Conservation (phyloP, 2,797 vertebrate genomes). For the Lepilemur ruficaudatus region DNA sequence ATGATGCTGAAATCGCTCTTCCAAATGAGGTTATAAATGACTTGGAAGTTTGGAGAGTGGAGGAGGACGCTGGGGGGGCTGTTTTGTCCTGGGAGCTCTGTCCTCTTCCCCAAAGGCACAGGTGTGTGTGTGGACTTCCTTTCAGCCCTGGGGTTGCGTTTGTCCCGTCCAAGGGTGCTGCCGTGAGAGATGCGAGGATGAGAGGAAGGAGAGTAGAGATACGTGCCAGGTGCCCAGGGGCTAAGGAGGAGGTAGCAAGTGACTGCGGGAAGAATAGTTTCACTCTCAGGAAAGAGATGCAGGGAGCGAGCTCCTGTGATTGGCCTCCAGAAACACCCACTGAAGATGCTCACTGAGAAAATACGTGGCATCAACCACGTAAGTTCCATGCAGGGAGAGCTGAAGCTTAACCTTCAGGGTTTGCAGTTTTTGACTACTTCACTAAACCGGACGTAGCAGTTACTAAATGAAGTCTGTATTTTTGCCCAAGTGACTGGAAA, state of each 20-base stretch:
- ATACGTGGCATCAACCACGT: not conserved
- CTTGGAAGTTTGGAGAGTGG: not conserved
- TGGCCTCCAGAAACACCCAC: too few species aligned
- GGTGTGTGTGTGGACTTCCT: not conserved
- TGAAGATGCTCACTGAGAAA: not conserved
- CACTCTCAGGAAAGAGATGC: not conserved
- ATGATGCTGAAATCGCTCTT: not conserved
- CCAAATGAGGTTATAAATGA: not conserved
- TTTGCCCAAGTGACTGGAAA: not conserved
- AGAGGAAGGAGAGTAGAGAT: not conserved
- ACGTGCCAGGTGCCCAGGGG: not conserved
- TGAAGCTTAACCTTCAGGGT: not conserved
- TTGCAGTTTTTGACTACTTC: not conserved
- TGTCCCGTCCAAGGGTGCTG: not conserved
- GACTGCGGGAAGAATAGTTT: not conserved
- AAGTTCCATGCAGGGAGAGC: not conserved
- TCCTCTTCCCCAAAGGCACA: not conserved
- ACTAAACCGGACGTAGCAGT: not conserved
- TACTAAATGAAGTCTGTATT: not conserved
- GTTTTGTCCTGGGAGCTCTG: not conserved
- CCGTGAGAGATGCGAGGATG: not conserved
- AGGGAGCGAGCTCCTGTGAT: not conserved
- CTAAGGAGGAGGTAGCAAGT: not conserved
- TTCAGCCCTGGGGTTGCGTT: not conserved
- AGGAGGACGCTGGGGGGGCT: not conserved